These are phyloP conservation scores for Drosophila truncata DNA, from an alignment of 1,140 invertebrate genomes.

Conservation along the genomic window DNA sequence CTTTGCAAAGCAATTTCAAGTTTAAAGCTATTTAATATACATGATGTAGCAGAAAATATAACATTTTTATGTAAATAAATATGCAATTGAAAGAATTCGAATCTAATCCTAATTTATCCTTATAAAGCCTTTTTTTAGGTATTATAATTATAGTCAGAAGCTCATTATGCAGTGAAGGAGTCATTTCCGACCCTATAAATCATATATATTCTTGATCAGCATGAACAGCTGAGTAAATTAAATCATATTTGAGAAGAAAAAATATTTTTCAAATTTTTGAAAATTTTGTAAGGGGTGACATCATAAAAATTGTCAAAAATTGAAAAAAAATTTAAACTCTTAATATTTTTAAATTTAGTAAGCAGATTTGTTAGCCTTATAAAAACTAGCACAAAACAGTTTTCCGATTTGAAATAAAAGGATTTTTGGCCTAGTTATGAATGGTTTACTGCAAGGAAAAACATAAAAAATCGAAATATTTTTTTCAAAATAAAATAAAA, in stretches of 20 bases:
- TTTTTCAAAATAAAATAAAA: neutral
- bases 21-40: too few species aligned
- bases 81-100: too few species aligned
- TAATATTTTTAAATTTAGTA: neutral
- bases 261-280: neutral
- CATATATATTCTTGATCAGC: neutral
- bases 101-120: too few species aligned
- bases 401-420: neutral
- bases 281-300: neutral
- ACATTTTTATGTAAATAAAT: too few species aligned
- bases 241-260: too few species aligned
- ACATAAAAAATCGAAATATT: neutral
- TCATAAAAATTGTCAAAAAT: neutral
- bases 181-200: neutral
- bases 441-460: too few species aligned
- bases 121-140: too few species aligned
- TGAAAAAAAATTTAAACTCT: neutral
- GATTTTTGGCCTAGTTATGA: neutral
- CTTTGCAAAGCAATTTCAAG: neutral
- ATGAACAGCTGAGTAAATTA: neutral
- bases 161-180: neutral
- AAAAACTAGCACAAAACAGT: neutral
- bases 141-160: neutral
- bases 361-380: neutral
- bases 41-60: too few species aligned